Evolutionary conservation across 2,113 vertebrate species (phyloP).

Genomic region (Ailurus styani): DNA sequence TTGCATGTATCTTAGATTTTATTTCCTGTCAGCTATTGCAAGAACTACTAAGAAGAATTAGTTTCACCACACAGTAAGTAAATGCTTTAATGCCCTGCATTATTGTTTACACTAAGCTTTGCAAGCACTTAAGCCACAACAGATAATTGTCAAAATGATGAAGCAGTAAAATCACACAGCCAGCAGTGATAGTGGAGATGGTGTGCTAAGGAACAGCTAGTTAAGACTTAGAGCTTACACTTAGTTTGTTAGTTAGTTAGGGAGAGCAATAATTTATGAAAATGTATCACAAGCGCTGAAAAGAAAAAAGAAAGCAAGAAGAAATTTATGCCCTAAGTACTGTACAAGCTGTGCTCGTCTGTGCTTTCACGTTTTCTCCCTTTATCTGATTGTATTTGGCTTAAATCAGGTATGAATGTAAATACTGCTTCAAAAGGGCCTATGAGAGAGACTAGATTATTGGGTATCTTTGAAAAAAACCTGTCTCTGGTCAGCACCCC

Average conservation of each 20-base stretch:
- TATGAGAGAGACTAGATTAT: neutral
- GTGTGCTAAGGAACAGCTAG: conserved; percentile 39
- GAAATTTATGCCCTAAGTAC: conserved; percentile 32
- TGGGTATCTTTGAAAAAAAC: neutral
- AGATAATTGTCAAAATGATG: conserved; percentile 67
- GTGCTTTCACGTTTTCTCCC: conserved; percentile 21
- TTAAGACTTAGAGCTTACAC: conserved; percentile 46
- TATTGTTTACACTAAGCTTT: conserved; percentile 67
- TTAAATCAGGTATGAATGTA: neutral
- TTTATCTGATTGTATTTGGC: conserved; percentile 30
- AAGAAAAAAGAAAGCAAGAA: neutral
- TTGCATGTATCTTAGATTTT: conserved; percentile 51
- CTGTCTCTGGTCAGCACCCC: neutral
- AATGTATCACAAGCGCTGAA: conserved; percentile 50
- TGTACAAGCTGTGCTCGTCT: conserved; percentile 40
- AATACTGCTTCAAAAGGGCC: neutral
- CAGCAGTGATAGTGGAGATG: conserved; percentile 56
- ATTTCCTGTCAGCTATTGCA: conserved; percentile 35
- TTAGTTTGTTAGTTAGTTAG: neutral
- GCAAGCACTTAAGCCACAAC: conserved; percentile 60
- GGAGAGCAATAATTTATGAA: conserved; percentile 59
- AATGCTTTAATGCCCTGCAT: conserved; percentile 9
- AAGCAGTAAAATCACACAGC: conserved; percentile 39
- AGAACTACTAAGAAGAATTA: conserved; percentile 57
- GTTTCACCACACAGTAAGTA: neutral